Percentiles rank a stretch among this genome's conserved stretches.
phyloP scores from a whole-genome alignment of 2,888 invertebrate species.

The Caenorhabditis sp. region DNA sequence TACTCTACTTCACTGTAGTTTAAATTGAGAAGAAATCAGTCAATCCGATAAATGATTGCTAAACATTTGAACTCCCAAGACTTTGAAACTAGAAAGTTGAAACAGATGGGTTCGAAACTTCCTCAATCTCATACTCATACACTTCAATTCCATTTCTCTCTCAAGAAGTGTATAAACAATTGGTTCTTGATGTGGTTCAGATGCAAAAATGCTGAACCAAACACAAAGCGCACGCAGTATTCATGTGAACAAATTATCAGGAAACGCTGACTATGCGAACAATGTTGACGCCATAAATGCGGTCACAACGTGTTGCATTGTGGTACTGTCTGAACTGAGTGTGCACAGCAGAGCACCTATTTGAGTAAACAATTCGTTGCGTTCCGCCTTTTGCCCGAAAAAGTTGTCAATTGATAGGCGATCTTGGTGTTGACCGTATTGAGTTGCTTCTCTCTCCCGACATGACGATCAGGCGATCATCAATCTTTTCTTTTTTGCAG shows the following conservation, averaged over 20 bases:
- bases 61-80: too few species aligned
- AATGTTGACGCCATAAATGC: not conserved
- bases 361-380: conserved; percentile 18
- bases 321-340: not conserved
- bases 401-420: not conserved
- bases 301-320: not conserved
- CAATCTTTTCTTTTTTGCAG: conserved; percentile 6
- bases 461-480: not conserved
- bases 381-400: conserved; percentile 1
- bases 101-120: too few species aligned
- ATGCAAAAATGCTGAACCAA: conserved; percentile 10
- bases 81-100: too few species aligned
- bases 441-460: not conserved
- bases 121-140: too few species aligned
- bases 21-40: too few species aligned
- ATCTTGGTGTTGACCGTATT: conserved; percentile 1
- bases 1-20: too few species aligned
- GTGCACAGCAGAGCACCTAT: conserved; percentile 22
- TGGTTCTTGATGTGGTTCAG: conserved; percentile 45
- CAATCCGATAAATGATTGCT: too few species aligned
- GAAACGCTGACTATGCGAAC: not conserved
- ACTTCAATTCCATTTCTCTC: not conserved
- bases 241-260: conserved; percentile 30
- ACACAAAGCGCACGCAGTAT: conserved; percentile 5
- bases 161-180: conserved; percentile 14